phyloP scores from a whole-genome alignment of 2,113 vertebrate species.

The Arenaria interpres region DNA sequence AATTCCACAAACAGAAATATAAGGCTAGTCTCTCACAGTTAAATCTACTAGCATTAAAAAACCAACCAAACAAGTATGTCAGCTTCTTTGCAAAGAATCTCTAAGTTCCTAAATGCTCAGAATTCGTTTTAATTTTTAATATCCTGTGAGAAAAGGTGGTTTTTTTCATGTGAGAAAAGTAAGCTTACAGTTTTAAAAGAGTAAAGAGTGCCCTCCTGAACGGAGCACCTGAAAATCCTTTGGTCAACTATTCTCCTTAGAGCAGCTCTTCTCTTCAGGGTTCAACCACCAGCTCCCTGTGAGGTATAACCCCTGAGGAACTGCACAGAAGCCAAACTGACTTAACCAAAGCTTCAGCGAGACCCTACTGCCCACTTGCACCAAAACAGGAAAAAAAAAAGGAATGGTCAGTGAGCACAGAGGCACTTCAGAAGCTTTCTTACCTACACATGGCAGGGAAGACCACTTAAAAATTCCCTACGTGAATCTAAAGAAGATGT shows the following conservation, averaged over 20 bases:
- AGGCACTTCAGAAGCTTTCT: not conserved
- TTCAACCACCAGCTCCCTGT: not conserved
- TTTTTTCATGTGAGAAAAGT: not conserved
- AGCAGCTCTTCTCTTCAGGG: conserved; percentile 48
- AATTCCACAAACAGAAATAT: not conserved
- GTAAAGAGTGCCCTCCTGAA: not conserved
- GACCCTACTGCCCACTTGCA: not conserved
- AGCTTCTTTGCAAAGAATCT: not conserved
- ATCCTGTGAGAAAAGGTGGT: not conserved
- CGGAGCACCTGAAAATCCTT: conserved; percentile 39
- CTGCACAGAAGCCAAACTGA: conserved; percentile 17
- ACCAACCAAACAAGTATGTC: not conserved
- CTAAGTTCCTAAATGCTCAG: not conserved
- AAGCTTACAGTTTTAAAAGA: not conserved
- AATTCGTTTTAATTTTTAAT: not conserved
- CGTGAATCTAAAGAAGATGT: not conserved
- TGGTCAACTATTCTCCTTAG: not conserved
- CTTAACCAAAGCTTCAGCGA: not conserved
- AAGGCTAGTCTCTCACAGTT: not conserved
- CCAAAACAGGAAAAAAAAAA: not conserved
- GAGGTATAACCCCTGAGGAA: conserved; percentile 3
- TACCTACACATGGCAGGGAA: not conserved
- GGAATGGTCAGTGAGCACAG: not conserved
- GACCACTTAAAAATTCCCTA: not conserved
- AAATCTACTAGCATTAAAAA: not conserved